Conservation (phyloP, 2,888 invertebrate species). For the Calephelis perditalis region DNA sequence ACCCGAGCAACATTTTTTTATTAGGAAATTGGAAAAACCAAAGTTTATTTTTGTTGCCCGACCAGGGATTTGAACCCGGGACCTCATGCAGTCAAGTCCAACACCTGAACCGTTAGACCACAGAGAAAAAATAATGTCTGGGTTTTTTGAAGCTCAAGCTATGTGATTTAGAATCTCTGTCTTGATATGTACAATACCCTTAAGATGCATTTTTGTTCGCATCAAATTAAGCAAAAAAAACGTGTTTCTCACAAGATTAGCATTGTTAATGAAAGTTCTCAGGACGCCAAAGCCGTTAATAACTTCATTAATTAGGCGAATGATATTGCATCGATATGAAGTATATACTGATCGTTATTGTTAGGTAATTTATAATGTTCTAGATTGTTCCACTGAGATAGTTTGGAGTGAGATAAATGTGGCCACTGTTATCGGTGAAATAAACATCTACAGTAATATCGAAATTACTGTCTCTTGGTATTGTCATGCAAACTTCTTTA, state of each 20-base stretch:
- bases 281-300: slow-evolving; percentile 9
- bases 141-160: no score
- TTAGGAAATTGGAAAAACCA: no score
- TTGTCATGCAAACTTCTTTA: no score
- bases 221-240: not conserved
- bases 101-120: no score
- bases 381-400: slow-evolving; percentile 23
- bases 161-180: no score
- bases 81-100: no score
- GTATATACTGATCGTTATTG: slow-evolving; percentile 12
- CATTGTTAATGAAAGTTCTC: slow-evolving; percentile 8
- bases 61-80: no score
- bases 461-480: not conserved
- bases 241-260: slow-evolving; percentile 1
- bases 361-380: slow-evolving; percentile 16
- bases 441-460: slow-evolving; percentile 4
- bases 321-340: slow-evolving; percentile 17
- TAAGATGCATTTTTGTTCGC: no score
- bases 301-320: slow-evolving; percentile 11
- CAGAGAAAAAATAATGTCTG: no score
- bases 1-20: no score
- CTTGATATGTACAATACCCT: no score
- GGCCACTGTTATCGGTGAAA: slow-evolving; percentile 10
- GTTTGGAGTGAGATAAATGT: slow-evolving; percentile 15
- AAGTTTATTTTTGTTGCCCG: no score